Base-by-base conservation (phyloP, 2,113 vertebrate species). In the Lepisosteus oculatus region DNA sequence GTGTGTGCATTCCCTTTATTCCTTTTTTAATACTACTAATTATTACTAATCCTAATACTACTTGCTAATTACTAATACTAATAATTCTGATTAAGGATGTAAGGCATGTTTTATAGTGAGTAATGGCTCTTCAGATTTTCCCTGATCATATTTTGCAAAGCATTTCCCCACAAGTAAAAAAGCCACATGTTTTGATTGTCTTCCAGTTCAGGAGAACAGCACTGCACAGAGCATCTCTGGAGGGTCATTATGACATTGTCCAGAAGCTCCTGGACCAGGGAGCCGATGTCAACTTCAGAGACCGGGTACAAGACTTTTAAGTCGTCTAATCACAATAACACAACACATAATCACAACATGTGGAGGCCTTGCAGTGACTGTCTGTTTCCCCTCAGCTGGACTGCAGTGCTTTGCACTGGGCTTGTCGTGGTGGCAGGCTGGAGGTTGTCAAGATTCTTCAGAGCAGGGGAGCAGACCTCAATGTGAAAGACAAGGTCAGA, bases 341-440 rank as follows among this genome's bases (percentile, higher is more conserved):
- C 5, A 9, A 51, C 47, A 51, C 5, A 51, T 6, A 61, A 29
- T 29, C 29, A 29, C 29, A 29, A 29, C 29, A 29, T 29, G 29
- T 29, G 29, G 29, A 29, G 14, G 59, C 59, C 29, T 29, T 29
- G 29, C 29, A 29, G 29, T 61, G 14, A 61, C 13, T 61, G 63
- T 78, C 62, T 69, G 1, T 67, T 2, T 66, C 44, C 61, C 43
- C 3, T 74, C 80, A 97, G 95, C 87, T 98, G 90, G 93, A 93
- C 72, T 92, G 92, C 79, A 92, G 91, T 0, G 94, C 95, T 0
- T 65, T 96, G 71, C 95, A 97, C 54, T 97, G 95, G 93, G 94
- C 94, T 73, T 95, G 94, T 77, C 93, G 95, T 2, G 94, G 96
- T 0, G 95, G 95, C 29, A 87, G 88, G 44, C 77, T 96, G 78